Evolutionary conservation across 2,113 vertebrate species (phyloP), one percentile per base, ranked within the genome.

Genomic region (Stegastes partitus): DNA sequence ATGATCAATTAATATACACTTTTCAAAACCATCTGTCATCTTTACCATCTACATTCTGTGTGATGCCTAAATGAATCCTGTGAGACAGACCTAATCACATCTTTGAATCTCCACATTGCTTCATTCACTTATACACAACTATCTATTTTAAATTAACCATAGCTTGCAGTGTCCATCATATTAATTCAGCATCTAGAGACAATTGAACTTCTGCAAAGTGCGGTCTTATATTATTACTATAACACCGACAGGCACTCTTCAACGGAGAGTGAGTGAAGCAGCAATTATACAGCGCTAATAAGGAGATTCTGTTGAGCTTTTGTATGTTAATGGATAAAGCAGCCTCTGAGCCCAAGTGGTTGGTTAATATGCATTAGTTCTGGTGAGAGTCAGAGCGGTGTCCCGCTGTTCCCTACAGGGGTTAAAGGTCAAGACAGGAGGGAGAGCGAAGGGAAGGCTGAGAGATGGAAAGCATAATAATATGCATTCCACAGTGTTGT

Each of bases 1-100:
- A 65, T 72, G 68, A 86, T 79, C 83, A 71, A 59, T 83, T 77
- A 87, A 74, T 67, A 58, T 19, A 37, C 63, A 42, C 64, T 42
- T 51, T 31, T 18, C 45, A 54, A 74, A 68, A 58, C 45, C 61
- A 77, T 53, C 66, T 81, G 56, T 49, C 39, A 34, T 75, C 63
- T 77, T 39, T 28, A 34, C 15, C 9, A 25, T 78, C 45, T 58
- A 21, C 26, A 47, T 57, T 57, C n/a, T 68, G 47, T 70, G 21
- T 44, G 16, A 25, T 53, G 22, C 21, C 25, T 22, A 49, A 51
- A 53, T 37, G 18, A 82, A 84, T 81, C 53, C 64, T 51, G 10
- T 31, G 42, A 77, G 64, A 71, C 5, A 1, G 42, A 64, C 7
- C 34, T 42, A 67, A 79, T 83, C 63, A 23, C 42, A 62, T 53